Percentiles rank a stretch among this genome's conserved stretches.
Conservation (phyloP, 2,888 invertebrate genomes). For the Drosophila demipolita region DNA sequence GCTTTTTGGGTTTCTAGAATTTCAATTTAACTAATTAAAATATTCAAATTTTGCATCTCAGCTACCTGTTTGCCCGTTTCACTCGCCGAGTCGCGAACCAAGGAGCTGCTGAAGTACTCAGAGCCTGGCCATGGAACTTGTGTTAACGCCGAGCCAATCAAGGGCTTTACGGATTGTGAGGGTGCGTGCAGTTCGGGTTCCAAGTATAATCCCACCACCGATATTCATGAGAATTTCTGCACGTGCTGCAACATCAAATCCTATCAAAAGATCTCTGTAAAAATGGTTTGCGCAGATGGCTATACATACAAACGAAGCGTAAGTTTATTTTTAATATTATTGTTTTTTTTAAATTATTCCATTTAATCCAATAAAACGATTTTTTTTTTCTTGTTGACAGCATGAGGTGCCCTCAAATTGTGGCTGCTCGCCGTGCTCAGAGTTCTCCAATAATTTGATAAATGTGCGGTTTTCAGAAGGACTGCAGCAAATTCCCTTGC, state of each 20-base stretch:
- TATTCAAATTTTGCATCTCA: slow-evolving; percentile 68
- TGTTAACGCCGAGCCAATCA: slow-evolving; percentile 87
- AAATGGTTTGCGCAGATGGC: slow-evolving; percentile 86
- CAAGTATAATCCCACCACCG: slow-evolving; percentile 88
- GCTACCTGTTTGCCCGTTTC: slow-evolving; percentile 87
- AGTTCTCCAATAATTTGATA: slow-evolving; percentile 52
- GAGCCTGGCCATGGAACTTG: slow-evolving; percentile 87
- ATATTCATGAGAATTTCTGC: slow-evolving; percentile 87
- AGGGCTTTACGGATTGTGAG: slow-evolving; percentile 89
- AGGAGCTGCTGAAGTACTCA: slow-evolving; percentile 86
- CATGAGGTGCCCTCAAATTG: slow-evolving; percentile 81
- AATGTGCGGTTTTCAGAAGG: slow-evolving; percentile 39
- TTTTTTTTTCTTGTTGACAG: slow-evolving; percentile 42
- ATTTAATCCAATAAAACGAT: background rate
- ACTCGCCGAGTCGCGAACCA: slow-evolving; percentile 86
- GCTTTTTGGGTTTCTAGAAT: background rate
- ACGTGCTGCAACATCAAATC: slow-evolving; percentile 87
- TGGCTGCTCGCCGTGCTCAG: slow-evolving; percentile 77
- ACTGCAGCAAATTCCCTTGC: slow-evolving; percentile 24
- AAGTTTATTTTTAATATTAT: background rate
- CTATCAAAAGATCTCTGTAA: slow-evolving; percentile 77
- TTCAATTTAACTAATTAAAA: background rate
- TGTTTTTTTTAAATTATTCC: background rate
- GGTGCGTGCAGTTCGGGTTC: slow-evolving; percentile 90
- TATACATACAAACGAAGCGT: slow-evolving; percentile 56